phyloP scores from a whole-genome alignment of 2,797 vertebrate species.

The Cuculus canorus region DNA sequence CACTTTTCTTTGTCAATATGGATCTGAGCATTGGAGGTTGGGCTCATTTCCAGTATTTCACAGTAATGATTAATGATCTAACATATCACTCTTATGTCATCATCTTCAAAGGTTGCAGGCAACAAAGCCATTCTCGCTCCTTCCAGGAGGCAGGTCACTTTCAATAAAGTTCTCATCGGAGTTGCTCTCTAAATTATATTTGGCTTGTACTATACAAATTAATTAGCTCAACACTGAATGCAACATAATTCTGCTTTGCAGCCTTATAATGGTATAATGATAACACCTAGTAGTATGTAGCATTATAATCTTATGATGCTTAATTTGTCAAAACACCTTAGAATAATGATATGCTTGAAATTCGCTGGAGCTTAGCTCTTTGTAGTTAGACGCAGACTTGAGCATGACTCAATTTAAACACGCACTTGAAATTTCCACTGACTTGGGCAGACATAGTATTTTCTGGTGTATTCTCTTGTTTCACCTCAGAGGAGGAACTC shows the following conservation, averaged over 20 bases:
- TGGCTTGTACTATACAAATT: not conserved
- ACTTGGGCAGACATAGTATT: not conserved
- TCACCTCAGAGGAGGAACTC: not conserved
- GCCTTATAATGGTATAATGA: not conserved
- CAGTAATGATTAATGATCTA: not conserved
- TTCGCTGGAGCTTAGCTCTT: not conserved
- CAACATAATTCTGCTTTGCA: not conserved
- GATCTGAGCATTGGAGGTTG: not conserved
- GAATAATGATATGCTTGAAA: not conserved
- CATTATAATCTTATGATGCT: not conserved
- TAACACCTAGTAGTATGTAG: not conserved
- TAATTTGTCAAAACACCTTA: not conserved
- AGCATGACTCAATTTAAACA: not conserved
- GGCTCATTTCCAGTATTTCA: not conserved
- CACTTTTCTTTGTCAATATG: not conserved
- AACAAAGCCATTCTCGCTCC: not conserved
- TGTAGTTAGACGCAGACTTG: not conserved
- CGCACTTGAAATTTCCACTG: not conserved
- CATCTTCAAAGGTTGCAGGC: not conserved
- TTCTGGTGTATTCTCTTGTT: not conserved
- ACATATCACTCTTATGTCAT: not conserved
- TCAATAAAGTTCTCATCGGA: not conserved
- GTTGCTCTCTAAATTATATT: not conserved
- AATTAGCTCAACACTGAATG: not conserved
- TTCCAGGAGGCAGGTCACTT: not conserved